These are phyloP conservation scores for Caenorhabditis imperialis DNA, from an alignment of 2,888 invertebrate species.

Conservation along the genomic window DNA sequence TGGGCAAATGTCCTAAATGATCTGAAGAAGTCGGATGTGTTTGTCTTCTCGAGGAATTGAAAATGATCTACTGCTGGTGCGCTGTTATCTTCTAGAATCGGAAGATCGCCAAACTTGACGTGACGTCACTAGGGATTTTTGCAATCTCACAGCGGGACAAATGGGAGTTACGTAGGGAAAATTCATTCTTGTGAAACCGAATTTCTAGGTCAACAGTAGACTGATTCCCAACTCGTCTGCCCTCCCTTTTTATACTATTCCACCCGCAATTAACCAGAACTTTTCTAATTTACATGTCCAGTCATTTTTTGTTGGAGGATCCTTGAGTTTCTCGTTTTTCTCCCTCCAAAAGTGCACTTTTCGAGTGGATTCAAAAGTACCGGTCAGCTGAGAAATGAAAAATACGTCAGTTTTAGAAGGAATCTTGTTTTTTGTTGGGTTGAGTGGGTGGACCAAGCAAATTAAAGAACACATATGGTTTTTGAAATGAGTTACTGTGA, in stretches of 20 bases:
- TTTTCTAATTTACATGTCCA: conserved; percentile 2
- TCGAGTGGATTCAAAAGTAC: neutral
- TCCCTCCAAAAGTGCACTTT: neutral
- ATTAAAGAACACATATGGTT: no score
- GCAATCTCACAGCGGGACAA: no score
- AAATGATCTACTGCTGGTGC: no score
- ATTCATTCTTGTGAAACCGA: conserved; percentile 2
- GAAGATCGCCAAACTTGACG: conserved; percentile 44
- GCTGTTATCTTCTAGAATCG: no score
- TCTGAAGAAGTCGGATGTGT: no score
- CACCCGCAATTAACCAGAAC: neutral
- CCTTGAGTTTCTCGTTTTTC: conserved; percentile 10
- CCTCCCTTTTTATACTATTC: conserved; percentile 1
- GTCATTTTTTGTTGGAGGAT: conserved; percentile 10
- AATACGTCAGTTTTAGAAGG: no score
- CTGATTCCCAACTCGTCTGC: neutral
- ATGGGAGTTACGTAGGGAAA: conserved; percentile 4
- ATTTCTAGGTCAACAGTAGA: neutral
- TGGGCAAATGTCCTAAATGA: no score
- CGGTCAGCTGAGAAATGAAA: conserved; percentile 2
- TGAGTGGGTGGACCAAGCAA: no score
- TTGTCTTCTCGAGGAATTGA: no score
- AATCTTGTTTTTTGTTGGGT: conserved; percentile 11
- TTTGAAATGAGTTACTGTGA: no score
- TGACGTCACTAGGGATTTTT: no score